These are phyloP conservation scores for Protonibea diacanthus DNA, from an alignment of 2,797 vertebrate genomes.

Conservation along the genomic window DNA sequence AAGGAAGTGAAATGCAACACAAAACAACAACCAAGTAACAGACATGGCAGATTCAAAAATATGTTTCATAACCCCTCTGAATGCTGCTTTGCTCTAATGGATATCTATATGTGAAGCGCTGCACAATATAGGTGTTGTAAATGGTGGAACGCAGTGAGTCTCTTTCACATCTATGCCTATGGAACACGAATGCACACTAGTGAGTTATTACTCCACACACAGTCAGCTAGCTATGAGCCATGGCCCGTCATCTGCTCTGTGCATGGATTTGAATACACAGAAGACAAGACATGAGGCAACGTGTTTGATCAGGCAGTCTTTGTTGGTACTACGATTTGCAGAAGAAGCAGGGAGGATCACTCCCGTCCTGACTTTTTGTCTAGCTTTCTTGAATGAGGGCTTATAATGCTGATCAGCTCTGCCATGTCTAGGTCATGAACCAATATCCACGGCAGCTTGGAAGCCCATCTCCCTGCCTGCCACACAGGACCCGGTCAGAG, in stretches of 20 bases:
- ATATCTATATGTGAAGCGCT: background rate
- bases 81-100: background rate
- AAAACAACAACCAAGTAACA: background rate
- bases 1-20: background rate
- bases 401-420: constrained; percentile 58
- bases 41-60: background rate
- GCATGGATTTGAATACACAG: constrained; percentile 25
- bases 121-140: background rate
- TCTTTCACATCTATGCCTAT: background rate
- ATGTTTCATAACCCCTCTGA: background rate
- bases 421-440: constrained; percentile 64
- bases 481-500: constrained; percentile 46
- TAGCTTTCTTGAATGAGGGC: constrained; percentile 22
- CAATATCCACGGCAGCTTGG: constrained; percentile 43
- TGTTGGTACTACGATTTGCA: constrained; percentile 28
- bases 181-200: background rate
- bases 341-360: constrained; percentile 15
- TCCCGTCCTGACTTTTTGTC: constrained; percentile 27
- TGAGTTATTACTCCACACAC: constrained; percentile 12
- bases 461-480: constrained; percentile 24
- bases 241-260: constrained; percentile 11
- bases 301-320: constrained; percentile 38
- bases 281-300: constrained; percentile 6
- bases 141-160: background rate
- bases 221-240: constrained; percentile 3